These are phyloP conservation scores for Tadarida brasiliensis DNA, from an alignment of 2,797 vertebrate species.

Conservation along the genomic window DNA sequence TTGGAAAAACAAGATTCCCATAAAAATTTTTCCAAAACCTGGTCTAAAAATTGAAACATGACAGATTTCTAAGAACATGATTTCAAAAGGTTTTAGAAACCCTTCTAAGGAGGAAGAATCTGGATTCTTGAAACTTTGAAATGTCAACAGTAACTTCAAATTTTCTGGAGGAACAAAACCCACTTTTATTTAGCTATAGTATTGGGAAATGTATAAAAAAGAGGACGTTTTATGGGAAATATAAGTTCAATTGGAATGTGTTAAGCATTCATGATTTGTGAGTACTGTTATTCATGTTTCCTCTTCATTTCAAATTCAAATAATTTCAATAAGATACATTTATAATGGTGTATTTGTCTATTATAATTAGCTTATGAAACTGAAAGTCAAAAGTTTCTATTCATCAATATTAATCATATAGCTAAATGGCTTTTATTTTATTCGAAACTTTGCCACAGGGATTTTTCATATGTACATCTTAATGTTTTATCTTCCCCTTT, in stretches of 20 bases:
- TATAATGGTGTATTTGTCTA: background rate
- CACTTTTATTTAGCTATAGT: slow-evolving; percentile 22
- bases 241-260: background rate
- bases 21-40: background rate
- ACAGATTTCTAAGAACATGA: background rate
- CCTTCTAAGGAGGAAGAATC: background rate
- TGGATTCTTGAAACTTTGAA: slow-evolving; percentile 18
- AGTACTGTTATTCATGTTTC: background rate
- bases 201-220: background rate
- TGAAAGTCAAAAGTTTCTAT: slow-evolving; percentile 19
- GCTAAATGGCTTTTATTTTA: slow-evolving; percentile 27
- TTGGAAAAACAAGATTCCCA: slow-evolving; percentile 31
- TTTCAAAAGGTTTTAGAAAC: slow-evolving; percentile 25
- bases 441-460: background rate
- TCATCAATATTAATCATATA: background rate
- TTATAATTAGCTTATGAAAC: background rate
- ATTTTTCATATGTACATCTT: slow-evolving; percentile 36
- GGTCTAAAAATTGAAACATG: background rate
- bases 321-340: slow-evolving; percentile 41
- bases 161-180: slow-evolving; percentile 14
- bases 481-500: background rate
- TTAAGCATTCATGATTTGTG: slow-evolving; percentile 18
- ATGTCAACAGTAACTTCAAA: background rate
- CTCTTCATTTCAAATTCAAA: slow-evolving; percentile 5
- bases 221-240: background rate